These are phyloP conservation scores for Delia radicum DNA, from an alignment of 1,140 invertebrate species.

Conservation along the genomic window DNA sequence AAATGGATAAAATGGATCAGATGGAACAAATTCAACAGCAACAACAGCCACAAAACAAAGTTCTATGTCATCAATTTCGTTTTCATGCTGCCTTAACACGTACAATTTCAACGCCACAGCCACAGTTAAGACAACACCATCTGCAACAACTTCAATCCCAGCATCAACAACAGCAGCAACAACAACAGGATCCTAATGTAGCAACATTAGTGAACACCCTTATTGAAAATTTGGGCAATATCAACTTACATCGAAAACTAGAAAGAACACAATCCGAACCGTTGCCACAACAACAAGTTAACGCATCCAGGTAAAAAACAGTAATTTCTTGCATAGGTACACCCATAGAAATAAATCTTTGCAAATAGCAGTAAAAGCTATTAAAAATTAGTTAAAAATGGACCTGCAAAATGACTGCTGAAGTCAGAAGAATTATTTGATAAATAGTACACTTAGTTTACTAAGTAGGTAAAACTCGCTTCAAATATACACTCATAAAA, in stretches of 20 bases:
- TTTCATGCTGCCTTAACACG: conserved; percentile 44
- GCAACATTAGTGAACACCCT: conserved; percentile 46
- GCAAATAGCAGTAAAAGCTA: no score
- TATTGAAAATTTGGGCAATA: conserved; percentile 57
- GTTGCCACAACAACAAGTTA: conserved; percentile 54
- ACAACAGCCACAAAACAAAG: not conserved
- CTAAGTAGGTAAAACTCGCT: no score
- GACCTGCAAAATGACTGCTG: no score
- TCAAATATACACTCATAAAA: no score
- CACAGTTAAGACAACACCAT: conserved; percentile 4
- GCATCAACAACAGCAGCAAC: conserved; percentile 31
- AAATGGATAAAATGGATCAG: conserved; percentile 13
- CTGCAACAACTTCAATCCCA: conserved; percentile 27
- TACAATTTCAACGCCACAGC: conserved; percentile 32
- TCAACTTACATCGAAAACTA: conserved; percentile 70
- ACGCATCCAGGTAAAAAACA: conserved; percentile 47
- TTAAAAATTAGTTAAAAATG: no score
- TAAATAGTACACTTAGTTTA: no score
- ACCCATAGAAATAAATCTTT: no score
- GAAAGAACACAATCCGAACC: conserved; percentile 81
- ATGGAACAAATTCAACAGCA: not conserved
- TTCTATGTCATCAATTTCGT: conserved; percentile 19
- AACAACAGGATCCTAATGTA: conserved; percentile 34
- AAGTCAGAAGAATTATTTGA: no score
- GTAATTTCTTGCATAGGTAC: no score